Conservation (phyloP, 1,140 invertebrate species). For the Agrypnia vestita region DNA sequence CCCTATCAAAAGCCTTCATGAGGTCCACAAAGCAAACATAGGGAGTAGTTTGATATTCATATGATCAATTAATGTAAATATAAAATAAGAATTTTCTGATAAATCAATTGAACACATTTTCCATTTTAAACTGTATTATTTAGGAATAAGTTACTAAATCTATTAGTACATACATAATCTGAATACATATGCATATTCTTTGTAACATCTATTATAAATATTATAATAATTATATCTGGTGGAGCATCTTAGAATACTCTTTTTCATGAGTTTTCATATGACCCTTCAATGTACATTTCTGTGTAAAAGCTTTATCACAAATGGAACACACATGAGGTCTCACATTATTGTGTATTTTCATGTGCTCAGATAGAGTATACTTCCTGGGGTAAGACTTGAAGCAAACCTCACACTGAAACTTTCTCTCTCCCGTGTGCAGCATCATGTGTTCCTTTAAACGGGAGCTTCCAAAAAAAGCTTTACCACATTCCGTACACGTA, state of each 20-base stretch:
- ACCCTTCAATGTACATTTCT: slow-evolving; percentile 76
- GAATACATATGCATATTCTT: no score
- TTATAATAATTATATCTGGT: no score
- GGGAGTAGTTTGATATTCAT: no score
- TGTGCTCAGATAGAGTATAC: slow-evolving; percentile 74
- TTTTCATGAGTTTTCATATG: slow-evolving; percentile 91
- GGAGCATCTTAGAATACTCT: not conserved
- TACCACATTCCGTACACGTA: slow-evolving; percentile 73
- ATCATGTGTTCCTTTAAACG: slow-evolving; percentile 81
- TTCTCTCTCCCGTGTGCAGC: slow-evolving; percentile 76
- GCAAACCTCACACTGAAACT: slow-evolving; percentile 74
- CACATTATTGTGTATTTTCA: slow-evolving; percentile 72
- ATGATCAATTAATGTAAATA: no score
- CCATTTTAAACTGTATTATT: no score
- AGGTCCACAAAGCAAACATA: no score
- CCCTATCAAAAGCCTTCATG: no score
- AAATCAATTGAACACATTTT: no score
- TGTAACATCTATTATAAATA: no score
- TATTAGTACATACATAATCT: no score
- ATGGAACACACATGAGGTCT: slow-evolving; percentile 68
- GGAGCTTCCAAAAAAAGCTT: slow-evolving; percentile 82
- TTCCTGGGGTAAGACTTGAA: slow-evolving; percentile 79
- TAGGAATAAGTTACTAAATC: no score
- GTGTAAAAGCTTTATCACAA: slow-evolving; percentile 69
- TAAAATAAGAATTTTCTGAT: no score